Percentiles rank a stretch among this genome's conserved stretches.
Conservation (phyloP, 2,888 invertebrate species). For the Epiblema foenella region DNA sequence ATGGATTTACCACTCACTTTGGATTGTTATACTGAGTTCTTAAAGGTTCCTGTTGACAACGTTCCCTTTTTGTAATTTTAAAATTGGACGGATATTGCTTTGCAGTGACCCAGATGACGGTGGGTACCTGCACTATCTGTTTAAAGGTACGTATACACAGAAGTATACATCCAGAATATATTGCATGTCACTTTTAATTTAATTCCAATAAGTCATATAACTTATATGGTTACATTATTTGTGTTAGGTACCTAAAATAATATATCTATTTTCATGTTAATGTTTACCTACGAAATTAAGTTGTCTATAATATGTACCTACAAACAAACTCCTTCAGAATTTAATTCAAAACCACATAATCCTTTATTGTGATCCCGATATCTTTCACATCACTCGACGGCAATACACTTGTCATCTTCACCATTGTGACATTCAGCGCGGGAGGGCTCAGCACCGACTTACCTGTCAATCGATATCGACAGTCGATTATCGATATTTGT, state of each 20-base stretch:
- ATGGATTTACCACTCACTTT: not conserved
- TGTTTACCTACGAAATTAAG: not conserved
- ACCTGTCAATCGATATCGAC: slow-evolving; percentile 68
- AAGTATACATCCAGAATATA: too few relatives aligned
- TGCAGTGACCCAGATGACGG: too few relatives aligned
- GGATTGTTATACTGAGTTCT: not conserved
- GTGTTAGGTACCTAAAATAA: too few relatives aligned
- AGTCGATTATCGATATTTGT: slow-evolving; percentile 77
- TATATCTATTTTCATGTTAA: not conserved
- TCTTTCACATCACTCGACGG: slow-evolving; percentile 49
- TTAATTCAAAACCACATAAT: slow-evolving; percentile 45
- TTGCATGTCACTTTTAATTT: too few relatives aligned
- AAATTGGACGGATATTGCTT: too few relatives aligned
- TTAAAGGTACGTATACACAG: too few relatives aligned
- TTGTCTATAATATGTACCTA: not conserved
- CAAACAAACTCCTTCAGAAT: slow-evolving; percentile 28
- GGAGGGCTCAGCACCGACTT: slow-evolving; percentile 72
- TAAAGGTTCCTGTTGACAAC: not conserved
- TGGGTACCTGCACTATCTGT: too few relatives aligned
- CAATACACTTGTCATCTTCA: slow-evolving; percentile 49
- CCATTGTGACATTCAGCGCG: slow-evolving; percentile 60
- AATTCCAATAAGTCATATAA: too few relatives aligned
- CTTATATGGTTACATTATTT: too few relatives aligned
- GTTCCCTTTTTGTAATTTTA: not conserved
- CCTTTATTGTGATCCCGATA: slow-evolving; percentile 50